phyloP scores from a whole-genome alignment of 1,140 invertebrate genomes.

The Saccostrea glomerata region DNA sequence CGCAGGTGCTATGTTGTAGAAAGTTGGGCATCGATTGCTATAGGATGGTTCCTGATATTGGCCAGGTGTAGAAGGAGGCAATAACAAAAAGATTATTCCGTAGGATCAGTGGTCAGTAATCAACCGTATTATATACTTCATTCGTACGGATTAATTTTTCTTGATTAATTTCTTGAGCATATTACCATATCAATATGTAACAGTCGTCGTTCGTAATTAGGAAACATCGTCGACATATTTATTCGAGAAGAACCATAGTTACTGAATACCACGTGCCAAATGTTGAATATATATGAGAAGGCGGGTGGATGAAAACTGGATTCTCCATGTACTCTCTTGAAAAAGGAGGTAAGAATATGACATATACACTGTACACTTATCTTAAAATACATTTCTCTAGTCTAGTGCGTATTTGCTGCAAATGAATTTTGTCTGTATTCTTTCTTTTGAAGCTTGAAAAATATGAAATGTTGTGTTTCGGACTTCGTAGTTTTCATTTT shows the following conservation, averaged over 20 bases:
- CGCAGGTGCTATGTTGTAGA: neutral
- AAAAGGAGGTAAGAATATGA: neutral
- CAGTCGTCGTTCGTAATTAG: neutral
- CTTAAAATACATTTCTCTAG: too few species aligned
- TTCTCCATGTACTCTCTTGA: neutral
- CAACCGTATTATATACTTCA: slow-evolving; percentile 20
- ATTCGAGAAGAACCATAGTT: neutral
- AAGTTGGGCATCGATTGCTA: neutral
- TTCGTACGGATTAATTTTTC: neutral
- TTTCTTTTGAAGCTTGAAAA: too few species aligned
- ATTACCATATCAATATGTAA: slow-evolving; percentile 12
- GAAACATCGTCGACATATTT: neutral
- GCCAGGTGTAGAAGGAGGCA: neutral
- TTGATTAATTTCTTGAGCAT: slow-evolving; percentile 15
- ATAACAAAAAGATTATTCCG: neutral
- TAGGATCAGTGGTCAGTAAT: neutral
- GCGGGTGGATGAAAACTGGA: neutral
- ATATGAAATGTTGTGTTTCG: too few species aligned
- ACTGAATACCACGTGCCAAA: neutral
- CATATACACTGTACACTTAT: too few species aligned
- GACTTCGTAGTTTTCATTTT: too few species aligned
- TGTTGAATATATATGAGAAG: slow-evolving; percentile 5
- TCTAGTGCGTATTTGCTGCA: too few species aligned
- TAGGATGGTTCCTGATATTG: neutral
- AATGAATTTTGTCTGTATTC: too few species aligned